These are phyloP conservation scores for Frankliniella intonsa DNA, from an alignment of 2,888 invertebrate species.

Conservation along the genomic window DNA sequence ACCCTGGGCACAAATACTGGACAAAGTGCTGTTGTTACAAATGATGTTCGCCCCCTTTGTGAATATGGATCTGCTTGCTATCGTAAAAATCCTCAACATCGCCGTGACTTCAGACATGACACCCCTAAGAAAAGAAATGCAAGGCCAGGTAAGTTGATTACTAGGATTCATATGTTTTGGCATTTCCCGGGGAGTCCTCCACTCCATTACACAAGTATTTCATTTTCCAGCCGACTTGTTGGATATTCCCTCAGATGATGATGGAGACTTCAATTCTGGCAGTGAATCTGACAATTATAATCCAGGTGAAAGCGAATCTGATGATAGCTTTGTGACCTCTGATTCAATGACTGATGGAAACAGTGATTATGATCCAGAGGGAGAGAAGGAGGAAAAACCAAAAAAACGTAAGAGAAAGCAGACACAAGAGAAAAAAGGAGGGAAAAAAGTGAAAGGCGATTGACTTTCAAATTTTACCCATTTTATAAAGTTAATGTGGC, in stretches of 20 bases:
- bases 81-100: neutral
- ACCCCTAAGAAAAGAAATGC: neutral
- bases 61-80: neutral
- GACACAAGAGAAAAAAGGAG: neutral
- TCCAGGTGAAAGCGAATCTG: neutral
- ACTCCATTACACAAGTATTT: neutral
- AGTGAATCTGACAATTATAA: neutral
- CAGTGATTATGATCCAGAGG: neutral
- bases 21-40: neutral
- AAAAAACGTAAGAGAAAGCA: neutral
- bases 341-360: neutral
- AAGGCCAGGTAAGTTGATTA: neutral
- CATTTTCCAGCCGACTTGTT: neutral
- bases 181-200: neutral
- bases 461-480: neutral
- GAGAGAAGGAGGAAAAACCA: neutral
- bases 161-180: too few species aligned
- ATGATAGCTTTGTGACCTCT: constrained; percentile 6
- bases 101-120: neutral
- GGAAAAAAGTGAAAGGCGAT: neutral
- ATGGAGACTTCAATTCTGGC: neutral
- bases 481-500: neutral
- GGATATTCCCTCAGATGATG: neutral
- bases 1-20: neutral
- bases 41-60: neutral